Evolutionary conservation across 2,888 invertebrate species (phyloP).

Genomic region (Achlya flavicornis): DNA sequence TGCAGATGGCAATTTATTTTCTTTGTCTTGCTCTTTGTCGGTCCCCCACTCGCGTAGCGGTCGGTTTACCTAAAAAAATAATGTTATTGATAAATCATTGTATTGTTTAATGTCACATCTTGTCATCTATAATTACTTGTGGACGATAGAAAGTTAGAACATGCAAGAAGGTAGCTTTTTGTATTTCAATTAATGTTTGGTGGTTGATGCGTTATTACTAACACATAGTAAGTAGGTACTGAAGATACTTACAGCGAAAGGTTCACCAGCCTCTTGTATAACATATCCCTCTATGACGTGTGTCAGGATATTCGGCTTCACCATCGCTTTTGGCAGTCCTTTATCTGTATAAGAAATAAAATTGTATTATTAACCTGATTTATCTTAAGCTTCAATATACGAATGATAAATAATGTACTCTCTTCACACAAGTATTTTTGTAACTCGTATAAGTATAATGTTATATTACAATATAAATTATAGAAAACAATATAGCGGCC

Average conservation of each 20-base stretch:
- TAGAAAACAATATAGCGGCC: too few relatives aligned
- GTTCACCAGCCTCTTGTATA: slow-evolving; percentile 96
- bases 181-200: too few relatives aligned
- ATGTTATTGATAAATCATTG: too few relatives aligned
- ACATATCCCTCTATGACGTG: slow-evolving; percentile 99
- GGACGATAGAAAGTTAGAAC: too few relatives aligned
- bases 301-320: slow-evolving; percentile 97
- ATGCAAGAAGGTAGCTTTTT: too few relatives aligned
- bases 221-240: not conserved
- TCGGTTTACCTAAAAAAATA: slow-evolving; percentile 73
- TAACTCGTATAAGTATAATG: not conserved
- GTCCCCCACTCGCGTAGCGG: slow-evolving; percentile 71
- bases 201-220: too few relatives aligned
- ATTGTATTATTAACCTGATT: not conserved
- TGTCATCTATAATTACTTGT: too few relatives aligned
- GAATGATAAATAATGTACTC: not conserved
- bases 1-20: slow-evolving; percentile 76
- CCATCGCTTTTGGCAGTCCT: slow-evolving; percentile 94
- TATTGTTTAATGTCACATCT: too few relatives aligned
- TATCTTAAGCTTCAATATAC: not conserved
- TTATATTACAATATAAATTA: too few relatives aligned
- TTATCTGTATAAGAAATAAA: slow-evolving; percentile 59
- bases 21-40: slow-evolving; percentile 79
- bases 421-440: not conserved
- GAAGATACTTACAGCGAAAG: slow-evolving; percentile 89